Base-by-base conservation (phyloP, 2,113 vertebrate genomes). In the Strix uralensis region DNA sequence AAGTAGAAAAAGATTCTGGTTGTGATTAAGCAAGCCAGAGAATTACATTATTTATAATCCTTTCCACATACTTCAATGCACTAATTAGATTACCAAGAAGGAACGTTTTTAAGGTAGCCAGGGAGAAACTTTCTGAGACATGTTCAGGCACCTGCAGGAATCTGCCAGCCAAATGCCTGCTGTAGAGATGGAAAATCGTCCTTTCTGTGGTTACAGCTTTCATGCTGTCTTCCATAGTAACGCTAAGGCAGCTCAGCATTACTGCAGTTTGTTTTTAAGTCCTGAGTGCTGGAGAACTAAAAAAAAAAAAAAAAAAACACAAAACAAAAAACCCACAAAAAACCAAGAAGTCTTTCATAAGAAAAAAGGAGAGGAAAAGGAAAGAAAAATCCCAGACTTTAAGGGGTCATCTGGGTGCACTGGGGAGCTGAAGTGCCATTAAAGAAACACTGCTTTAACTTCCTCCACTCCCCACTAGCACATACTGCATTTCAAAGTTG, bases 61-160 rank as follows among this genome's bases (percentile, higher is more conserved):
- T 87, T 91, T 89, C 77, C 73, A 57, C 25, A 8, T n/a, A 85
- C 57, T 82, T 91, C 34, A 46, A 3, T n/a, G 46, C 51, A 46
- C 55, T 87, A 82, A 92, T 87, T 85, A 62, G 67, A 91, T 91
- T 80, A 82, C 36, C 34, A 30, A 81, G 57, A 69, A 94, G 59
- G 18, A 93, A 25, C 49, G 7, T 9, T 89, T 40, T 42, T 82
- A 80, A 69, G 11, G 52, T 85, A 79, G 47, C 47, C 70, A 52
- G 38, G 17, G 75, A 71, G 69, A 97, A 91, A 55, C 10, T 72
- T 85, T 74, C 54, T 89, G 66, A 87, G 61, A 42, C 40, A 44
- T 75, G 27, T 85, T 87, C 54, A 87, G 66, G 88, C 86, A 95
- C 91, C 95, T 96, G 91, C 70, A 95, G 69, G 46, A 92, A 55